phyloP scores from a whole-genome alignment of 1,140 invertebrate genomes.

The Nephila pilipes region DNA sequence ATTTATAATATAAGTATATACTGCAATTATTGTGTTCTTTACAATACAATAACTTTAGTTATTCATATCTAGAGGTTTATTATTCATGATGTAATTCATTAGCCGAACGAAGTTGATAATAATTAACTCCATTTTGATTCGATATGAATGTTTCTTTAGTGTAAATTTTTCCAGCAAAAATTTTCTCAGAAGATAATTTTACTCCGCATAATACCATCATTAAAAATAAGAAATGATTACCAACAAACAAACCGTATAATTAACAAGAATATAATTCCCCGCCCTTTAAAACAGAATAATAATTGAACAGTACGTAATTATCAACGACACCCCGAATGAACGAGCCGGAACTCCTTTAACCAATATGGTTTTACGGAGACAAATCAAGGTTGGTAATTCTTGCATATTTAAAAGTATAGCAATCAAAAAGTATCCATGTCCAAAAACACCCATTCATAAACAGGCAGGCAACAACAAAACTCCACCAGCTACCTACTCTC shows the following conservation, averaged over 20 bases:
- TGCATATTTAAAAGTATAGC: slow-evolving; percentile 8
- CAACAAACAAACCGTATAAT: neutral
- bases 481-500: slow-evolving; percentile 7
- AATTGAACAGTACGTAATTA: neutral
- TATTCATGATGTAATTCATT: too few species aligned
- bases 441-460: neutral
- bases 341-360: neutral
- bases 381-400: neutral
- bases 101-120: too few species aligned
- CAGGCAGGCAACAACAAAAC: neutral
- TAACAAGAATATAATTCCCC: neutral
- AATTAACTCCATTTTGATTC: too few species aligned
- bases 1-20: too few species aligned
- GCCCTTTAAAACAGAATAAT: neutral
- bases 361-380: neutral
- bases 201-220: neutral
- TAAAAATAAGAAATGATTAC: neutral
- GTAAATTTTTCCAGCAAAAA: too few species aligned
- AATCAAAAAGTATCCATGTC: neutral
- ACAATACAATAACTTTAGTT: too few species aligned
- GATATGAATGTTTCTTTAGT: too few species aligned
- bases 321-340: neutral
- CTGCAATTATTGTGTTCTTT: too few species aligned
- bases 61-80: too few species aligned
- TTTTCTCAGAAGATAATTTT: too few species aligned